Base-by-base conservation (phyloP, 2,113 vertebrate species). In the Catharus fuscescens region DNA sequence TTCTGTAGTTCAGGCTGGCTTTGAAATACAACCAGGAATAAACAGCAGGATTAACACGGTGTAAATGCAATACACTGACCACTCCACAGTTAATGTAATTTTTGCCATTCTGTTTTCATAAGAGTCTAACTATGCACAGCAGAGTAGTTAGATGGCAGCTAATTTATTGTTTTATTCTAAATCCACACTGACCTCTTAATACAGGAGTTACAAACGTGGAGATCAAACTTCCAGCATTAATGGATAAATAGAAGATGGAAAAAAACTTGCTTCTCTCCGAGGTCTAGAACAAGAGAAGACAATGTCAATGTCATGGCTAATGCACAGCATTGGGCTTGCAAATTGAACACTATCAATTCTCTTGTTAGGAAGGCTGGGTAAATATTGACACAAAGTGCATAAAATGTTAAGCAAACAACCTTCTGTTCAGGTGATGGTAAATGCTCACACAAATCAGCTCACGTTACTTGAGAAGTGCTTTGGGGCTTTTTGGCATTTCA, bases 211-310 rank as follows among this genome's bases (percentile, higher is more conserved):
- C 97, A 95, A 99, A 95, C 14, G 98, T 99, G 6, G 99, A 99
- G 97, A 99, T 94, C 96, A 99, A 97, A 90, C 99, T 99, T 78
- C 99, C 99, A 76, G 99, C 98, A 67, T 99, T 99, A 97, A 99
- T 99, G 29, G 99, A 98, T 97, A 99, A 98, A 97, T 99, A 99
- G 98, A 99, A 99, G 92, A 99, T 98, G 69, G 99, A 99, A 98
- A 99, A 99, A 97, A 99, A 99, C 90, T 98, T 99, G 95, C 97
- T 98, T 95, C 99, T 98, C 95, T 99, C 98, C 4, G 97, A 96
- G n/a, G 62, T 92, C 99, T 99, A 97, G 93, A 98, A 97, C 53
- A 93, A 96, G 64, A 92, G 28, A 96, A 95, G 80, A 95, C 69
- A 87, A 52, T 77, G 89, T 94, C 84, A 96, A 60, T 60, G 91